Evolutionary conservation across 1,140 invertebrate genomes (phyloP).

Genomic region (Chrysoperla carnea): DNA sequence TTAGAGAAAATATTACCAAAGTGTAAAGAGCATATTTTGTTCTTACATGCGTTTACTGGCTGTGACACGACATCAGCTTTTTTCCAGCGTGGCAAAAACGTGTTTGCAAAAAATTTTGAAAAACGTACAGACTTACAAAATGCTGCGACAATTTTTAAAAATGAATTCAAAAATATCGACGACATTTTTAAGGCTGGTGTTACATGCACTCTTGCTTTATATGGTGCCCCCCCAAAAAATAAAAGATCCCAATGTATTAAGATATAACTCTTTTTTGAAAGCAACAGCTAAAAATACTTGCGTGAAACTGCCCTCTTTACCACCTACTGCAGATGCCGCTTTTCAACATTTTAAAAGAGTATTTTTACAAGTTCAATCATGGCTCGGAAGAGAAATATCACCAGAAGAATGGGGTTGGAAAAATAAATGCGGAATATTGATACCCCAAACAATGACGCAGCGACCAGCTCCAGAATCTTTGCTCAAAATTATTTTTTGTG

Average conservation of each 20-base stretch:
- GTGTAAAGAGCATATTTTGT: conserved; percentile 12
- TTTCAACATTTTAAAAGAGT: conserved; percentile 14
- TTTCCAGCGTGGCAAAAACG: conserved; percentile 10
- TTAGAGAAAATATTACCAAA: conserved; percentile 10
- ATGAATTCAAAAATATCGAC: not conserved
- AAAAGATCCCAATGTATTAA: conserved; percentile 9
- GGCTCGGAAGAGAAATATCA: conserved; percentile 8
- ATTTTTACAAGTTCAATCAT: conserved; percentile 12
- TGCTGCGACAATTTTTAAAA: conserved; percentile 8
- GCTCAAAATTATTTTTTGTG: conserved; percentile 13
- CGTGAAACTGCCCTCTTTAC: conserved; percentile 5
- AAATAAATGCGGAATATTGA: conserved; percentile 5
- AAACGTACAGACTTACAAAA: conserved; percentile 10
- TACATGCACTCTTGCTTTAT: conserved; percentile 8
- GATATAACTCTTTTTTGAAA: not conserved
- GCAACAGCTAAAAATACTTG: no score
- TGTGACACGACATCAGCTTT: conserved; percentile 11
- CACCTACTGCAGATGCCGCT: conserved; percentile 10
- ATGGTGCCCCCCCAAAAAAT: conserved; percentile 8
- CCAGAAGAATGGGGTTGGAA: conserved; percentile 12
- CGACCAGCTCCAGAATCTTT: conserved; percentile 11
- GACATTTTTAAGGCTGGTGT: conserved; percentile 10
- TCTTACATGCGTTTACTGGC: conserved; percentile 11
- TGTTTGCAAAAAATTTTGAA: conserved; percentile 11
- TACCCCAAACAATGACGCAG: no score